These are phyloP conservation scores for Bombus ignitus DNA, from an alignment of 1,140 invertebrate species.

Conservation along the genomic window DNA sequence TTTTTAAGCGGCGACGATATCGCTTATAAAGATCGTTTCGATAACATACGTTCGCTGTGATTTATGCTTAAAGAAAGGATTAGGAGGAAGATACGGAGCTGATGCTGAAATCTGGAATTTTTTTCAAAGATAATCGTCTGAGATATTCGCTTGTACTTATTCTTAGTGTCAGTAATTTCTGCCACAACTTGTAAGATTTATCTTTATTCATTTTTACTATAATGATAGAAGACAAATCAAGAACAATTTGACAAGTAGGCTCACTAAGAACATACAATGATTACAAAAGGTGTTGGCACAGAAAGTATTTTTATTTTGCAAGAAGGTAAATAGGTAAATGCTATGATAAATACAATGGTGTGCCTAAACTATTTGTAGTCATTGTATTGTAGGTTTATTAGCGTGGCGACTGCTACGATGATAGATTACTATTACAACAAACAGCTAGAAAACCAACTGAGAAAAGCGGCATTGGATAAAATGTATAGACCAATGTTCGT, in stretches of 20 bases:
- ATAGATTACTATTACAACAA: neutral
- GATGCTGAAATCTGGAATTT: neutral
- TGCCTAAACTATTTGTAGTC: no score
- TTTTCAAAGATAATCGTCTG: neutral
- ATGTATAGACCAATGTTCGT: neutral
- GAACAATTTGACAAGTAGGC: no score
- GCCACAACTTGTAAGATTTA: neutral
- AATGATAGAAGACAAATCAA: neutral
- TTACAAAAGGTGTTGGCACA: no score
- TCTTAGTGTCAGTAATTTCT: no score
- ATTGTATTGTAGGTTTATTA: neutral
- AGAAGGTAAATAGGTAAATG: no score
- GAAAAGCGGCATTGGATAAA: neutral
- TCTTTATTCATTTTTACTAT: neutral
- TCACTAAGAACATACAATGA: no score
- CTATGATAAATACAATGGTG: no score
- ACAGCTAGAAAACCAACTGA: neutral
- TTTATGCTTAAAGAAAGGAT: neutral
- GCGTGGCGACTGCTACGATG: neutral
- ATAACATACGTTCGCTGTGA: neutral
- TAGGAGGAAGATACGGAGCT: neutral
- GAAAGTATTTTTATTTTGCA: no score
- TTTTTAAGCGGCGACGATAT: constrained; percentile 21
- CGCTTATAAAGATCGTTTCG: constrained; percentile 27
- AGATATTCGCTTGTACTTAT: neutral